Evolutionary conservation across 1,140 invertebrate genomes (phyloP).

Genomic region (Tribolium madens): DNA sequence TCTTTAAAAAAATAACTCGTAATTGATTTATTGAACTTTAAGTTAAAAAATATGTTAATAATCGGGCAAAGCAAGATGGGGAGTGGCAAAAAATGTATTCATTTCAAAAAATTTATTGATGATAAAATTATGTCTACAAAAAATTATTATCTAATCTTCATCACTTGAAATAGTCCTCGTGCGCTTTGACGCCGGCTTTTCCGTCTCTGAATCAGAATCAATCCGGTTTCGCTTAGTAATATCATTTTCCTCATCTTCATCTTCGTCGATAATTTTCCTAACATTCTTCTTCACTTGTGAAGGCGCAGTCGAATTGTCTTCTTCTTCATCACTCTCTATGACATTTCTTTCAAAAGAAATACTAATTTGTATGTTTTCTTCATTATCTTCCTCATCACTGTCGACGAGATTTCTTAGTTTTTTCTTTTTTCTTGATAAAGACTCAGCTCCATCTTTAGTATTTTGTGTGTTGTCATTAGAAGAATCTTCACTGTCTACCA

Average conservation of each 20-base stretch:
- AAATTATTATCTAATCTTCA: conserved; percentile 51
- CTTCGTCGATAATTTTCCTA: conserved; percentile 31
- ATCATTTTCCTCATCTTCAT: conserved; percentile 36
- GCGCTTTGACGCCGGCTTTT: conserved; percentile 53
- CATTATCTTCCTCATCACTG: conserved; percentile 51
- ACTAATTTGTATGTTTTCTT: not conserved
- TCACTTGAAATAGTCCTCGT: conserved; percentile 56
- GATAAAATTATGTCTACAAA: not conserved
- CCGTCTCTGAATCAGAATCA: conserved; percentile 52
- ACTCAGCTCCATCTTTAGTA: no score
- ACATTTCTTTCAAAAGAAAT: not conserved
- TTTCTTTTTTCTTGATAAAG: conserved; percentile 9
- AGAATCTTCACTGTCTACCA: not conserved
- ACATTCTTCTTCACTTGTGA: conserved; percentile 4
- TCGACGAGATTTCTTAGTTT: conserved; percentile 44
- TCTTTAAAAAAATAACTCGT: no score
- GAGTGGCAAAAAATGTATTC: no score
- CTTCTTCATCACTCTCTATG: conserved; percentile 44
- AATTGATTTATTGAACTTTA: no score
- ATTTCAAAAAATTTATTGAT: not conserved
- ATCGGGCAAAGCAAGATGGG: no score
- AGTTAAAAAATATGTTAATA: no score
- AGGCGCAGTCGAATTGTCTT: not conserved
- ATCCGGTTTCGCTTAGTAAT: conserved; percentile 36
- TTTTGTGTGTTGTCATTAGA: not conserved